Conservation (phyloP, 2,113 vertebrate genomes). For the Penelope pileata region DNA sequence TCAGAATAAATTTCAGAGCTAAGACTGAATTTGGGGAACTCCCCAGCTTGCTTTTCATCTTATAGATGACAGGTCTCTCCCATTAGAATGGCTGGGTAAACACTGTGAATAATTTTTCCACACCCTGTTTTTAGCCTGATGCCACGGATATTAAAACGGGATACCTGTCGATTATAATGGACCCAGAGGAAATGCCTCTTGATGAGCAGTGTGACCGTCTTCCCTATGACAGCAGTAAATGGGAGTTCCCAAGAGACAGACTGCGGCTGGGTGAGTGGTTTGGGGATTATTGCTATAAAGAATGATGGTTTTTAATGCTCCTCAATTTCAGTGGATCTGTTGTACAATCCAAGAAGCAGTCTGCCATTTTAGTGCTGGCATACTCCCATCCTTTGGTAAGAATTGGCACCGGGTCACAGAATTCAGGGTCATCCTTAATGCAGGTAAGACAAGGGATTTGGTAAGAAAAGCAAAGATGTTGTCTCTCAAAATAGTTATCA, state of each 20-base stretch:
- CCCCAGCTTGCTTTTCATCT: not conserved
- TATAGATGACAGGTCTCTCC: not conserved
- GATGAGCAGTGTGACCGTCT: slow-evolving; percentile 92
- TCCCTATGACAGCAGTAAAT: slow-evolving; percentile 92
- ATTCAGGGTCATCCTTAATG: not conserved
- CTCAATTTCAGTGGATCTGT: accelerated
- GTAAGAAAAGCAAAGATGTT: not conserved
- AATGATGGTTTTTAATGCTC: accelerated
- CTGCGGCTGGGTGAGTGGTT: slow-evolving; percentile 81
- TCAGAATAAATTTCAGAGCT: not conserved
- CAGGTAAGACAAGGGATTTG: not conserved
- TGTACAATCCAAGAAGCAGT: not conserved
- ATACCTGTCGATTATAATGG: slow-evolving; percentile 93
- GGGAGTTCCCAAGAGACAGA: slow-evolving; percentile 93
- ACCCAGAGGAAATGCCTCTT: slow-evolving; percentile 90
- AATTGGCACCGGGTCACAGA: not conserved
- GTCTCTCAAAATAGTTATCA: not conserved
- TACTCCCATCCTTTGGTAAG: not conserved
- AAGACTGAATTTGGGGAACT: not conserved
- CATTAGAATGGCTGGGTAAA: not conserved
- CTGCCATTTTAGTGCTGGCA: not conserved
- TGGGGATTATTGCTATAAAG: not conserved
- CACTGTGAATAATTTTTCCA: not conserved
- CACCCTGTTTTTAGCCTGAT: slow-evolving; percentile 65
- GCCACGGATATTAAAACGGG: slow-evolving; percentile 90